Base-by-base conservation (phyloP, 2,888 invertebrate species). In the Oxycera nigricornis region DNA sequence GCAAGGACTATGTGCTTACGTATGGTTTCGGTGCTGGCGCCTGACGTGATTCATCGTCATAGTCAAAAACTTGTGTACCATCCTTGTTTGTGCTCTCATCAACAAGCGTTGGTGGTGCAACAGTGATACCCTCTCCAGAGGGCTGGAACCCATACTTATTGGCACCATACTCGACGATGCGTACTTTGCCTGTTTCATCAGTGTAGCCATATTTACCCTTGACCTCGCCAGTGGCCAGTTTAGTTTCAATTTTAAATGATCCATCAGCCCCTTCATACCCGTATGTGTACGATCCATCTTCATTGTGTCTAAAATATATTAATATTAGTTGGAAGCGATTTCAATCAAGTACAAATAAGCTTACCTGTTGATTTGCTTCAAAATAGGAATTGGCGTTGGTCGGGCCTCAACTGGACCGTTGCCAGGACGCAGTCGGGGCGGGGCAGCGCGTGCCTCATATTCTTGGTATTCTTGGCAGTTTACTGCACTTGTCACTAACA, bases 201-300 rank as follows among this genome's bases (percentile, higher is more conserved):
- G 92, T 92, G 87, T 94, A 95, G 1, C 95, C 95, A 82, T 95
- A 95, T 83, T 95, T 95, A 79, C 95, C 95, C 85, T 92, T 93
- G 9, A 95, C 95, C 80, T 94, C 94, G 0, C 95, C 95, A 4
- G 89, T 88, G 0, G 91, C 89, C 22, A 91, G 86, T 83, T 95
- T 95, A 9, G 95, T 95, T 85, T 95, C 95, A 81, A 95, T 95
- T 87, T 95, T 94, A 87, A 95, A 95, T 3, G 93, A 91, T 46
- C 95, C 95, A 82, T 96, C 95, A 31, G 90, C 94, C 1, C 92
- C 92, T 82, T 95, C 95, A 84, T 94, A 95, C 0, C 94, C 95
- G 81, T 94, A 95, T 0, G 95, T 95, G 86, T 96, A 96, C 0
- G 94, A 94, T 72, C 94, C 94, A 82, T 94, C 94, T 83, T 94